Percentiles rank a stretch among this genome's conserved stretches.
phyloP scores from a whole-genome alignment of 2,797 vertebrate genomes.

The Oreortyx pictus region DNA sequence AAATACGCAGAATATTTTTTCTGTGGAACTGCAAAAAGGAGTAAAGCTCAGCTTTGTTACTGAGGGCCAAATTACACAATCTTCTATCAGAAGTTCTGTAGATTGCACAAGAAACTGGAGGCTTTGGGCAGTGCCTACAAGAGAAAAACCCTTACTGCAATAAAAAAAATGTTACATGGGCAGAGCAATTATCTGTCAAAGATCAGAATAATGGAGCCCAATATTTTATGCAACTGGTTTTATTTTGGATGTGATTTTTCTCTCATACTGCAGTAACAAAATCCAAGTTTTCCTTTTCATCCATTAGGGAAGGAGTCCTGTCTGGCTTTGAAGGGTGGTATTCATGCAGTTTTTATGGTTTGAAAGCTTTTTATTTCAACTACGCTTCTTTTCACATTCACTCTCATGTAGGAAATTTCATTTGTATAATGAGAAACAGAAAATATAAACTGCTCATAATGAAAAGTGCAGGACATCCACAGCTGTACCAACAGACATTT shows the following conservation, averaged over 20 bases:
- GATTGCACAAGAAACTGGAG: not conserved
- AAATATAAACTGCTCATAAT: not conserved
- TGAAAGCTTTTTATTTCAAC: conserved; percentile 29
- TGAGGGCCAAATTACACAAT: not conserved
- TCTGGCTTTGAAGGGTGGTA: not conserved
- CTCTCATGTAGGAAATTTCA: conserved; percentile 1
- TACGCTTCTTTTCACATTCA: conserved; percentile 41
- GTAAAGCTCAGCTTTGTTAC: not conserved
- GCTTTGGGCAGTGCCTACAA: not conserved
- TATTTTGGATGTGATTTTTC: not conserved
- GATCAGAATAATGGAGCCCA: conserved; percentile 22
- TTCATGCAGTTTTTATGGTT: conserved; percentile 20
- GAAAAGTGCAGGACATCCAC: not conserved
- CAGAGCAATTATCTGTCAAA: conserved; percentile 3
- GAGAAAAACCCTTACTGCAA: not conserved
- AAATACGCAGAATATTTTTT: not conserved
- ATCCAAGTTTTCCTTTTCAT: conserved; percentile 11
- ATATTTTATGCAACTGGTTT: conserved; percentile 38
- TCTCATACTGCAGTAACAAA: conserved; percentile 25
- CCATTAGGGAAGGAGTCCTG: conserved; percentile 1
- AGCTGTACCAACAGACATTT: conserved; percentile 19
- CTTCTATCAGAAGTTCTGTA: not conserved
- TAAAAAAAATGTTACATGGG: not conserved
- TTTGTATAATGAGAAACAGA: conserved; percentile 26
- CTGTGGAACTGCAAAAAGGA: not conserved